These are phyloP conservation scores for Orthonyx spaldingii DNA, from an alignment of 2,113 vertebrate genomes.

Conservation along the genomic window DNA sequence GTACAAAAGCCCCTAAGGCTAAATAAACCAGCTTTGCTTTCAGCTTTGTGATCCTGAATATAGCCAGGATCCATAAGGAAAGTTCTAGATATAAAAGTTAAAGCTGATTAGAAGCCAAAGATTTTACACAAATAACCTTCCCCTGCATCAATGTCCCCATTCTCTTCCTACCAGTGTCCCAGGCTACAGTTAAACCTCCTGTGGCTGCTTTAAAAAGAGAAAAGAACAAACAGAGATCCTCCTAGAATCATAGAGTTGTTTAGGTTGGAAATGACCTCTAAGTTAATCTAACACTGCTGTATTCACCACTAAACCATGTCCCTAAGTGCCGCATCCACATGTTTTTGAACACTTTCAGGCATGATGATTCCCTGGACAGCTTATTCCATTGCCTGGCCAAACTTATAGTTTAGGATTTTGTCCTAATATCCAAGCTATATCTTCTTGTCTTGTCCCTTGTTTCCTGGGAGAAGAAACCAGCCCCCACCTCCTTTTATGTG, in stretches of 20 bases:
- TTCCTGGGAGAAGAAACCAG: not conserved
- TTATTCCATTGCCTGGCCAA: not conserved
- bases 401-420: not conserved
- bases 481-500: not conserved
- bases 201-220: not conserved
- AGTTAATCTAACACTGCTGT: not conserved
- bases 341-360: not conserved
- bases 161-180: not conserved
- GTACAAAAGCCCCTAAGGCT: not conserved
- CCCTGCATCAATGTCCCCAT: not conserved
- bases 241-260: not conserved
- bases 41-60: not conserved
- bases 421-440: not conserved
- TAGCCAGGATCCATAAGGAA: not conserved
- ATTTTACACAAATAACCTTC: not conserved
- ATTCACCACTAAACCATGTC: not conserved
- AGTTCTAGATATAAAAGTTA: not conserved
- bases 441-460: not conserved
- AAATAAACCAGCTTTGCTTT: constrained; percentile 1
- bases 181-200: not conserved
- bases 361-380: not conserved
- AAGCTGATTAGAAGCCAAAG: not conserved
- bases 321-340: too few species aligned
- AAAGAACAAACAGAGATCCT: not conserved
- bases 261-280: not conserved